Percentiles rank a stretch among this genome's conserved stretches.
phyloP scores from a whole-genome alignment of 2,888 invertebrate genomes.

The Yponomeuta cagnagella region DNA sequence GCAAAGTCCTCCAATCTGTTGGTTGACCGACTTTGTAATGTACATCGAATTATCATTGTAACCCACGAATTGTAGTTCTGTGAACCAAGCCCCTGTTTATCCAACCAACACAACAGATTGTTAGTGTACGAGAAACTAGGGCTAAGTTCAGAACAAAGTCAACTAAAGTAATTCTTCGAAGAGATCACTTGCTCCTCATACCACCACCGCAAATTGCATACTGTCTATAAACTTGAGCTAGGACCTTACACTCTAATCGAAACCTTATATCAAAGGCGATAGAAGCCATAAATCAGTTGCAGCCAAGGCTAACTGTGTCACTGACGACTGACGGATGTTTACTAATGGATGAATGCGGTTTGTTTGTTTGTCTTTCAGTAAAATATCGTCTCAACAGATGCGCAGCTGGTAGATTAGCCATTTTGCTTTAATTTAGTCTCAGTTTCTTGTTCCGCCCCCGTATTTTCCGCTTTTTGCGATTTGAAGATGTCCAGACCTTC shows the following conservation, averaged over 20 bases:
- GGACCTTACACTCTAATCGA: neutral
- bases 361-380: neutral
- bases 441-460: too few species aligned
- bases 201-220: neutral
- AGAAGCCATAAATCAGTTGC: neutral
- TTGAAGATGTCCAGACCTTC: too few species aligned
- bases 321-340: neutral
- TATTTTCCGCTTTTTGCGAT: too few species aligned
- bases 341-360: neutral
- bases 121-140: too few species aligned
- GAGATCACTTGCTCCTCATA: neutral
- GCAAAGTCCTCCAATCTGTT: too few species aligned
- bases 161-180: too few species aligned
- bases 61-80: too few species aligned
- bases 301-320: neutral
- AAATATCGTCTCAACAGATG: neutral
- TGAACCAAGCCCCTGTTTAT: too few species aligned
- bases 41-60: too few species aligned
- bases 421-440: neutral
- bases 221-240: neutral
- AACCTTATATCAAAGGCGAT: neutral
- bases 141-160: too few species aligned
- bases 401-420: neutral
- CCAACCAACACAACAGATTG: too few species aligned
- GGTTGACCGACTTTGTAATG: too few species aligned